Conservation (phyloP, 2,888 invertebrate species). For the Listrodromus nycthemerus region DNA sequence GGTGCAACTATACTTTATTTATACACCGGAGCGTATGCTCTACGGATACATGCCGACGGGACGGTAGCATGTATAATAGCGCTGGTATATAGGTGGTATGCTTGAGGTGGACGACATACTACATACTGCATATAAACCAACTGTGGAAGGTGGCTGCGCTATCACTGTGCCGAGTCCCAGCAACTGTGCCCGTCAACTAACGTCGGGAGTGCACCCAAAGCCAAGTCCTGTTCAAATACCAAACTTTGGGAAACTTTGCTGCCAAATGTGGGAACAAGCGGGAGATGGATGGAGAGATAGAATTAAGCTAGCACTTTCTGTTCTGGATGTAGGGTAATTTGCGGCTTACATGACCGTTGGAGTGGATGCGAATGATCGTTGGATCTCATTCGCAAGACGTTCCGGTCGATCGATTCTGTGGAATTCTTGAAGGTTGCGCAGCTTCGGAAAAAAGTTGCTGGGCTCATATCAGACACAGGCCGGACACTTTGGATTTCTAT, state of each 20-base stretch:
- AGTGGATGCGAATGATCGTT: background rate
- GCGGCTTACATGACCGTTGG: background rate
- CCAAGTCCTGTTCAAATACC: constrained; percentile 21
- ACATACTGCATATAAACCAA: background rate
- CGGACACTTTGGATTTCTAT: constrained; percentile 32
- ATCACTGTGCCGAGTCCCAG: background rate
- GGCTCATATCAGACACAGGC: background rate
- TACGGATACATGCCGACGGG: constrained; percentile 17
- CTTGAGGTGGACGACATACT: constrained; percentile 2
- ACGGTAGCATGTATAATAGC: constrained; percentile 8
- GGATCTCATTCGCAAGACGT: background rate
- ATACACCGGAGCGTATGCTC: constrained; percentile 36
- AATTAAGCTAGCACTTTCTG: constrained; percentile 11
- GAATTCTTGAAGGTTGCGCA: background rate
- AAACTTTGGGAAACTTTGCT: constrained; percentile 49
- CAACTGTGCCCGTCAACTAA: background rate
- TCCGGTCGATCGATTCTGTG: background rate
- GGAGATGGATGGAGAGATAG: constrained; percentile 21
- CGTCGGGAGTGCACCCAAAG: constrained; percentile 10
- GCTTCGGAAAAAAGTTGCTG: background rate
- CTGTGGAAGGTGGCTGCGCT: constrained; percentile 2
- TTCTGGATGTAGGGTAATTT: constrained; percentile 2
- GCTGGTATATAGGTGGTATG: background rate
- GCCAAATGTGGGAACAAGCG: constrained; percentile 21
- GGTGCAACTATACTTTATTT: constrained; percentile 58